Base-by-base conservation (phyloP, 92 coral and sea anemone genomes). In the Porites divaricata region DNA sequence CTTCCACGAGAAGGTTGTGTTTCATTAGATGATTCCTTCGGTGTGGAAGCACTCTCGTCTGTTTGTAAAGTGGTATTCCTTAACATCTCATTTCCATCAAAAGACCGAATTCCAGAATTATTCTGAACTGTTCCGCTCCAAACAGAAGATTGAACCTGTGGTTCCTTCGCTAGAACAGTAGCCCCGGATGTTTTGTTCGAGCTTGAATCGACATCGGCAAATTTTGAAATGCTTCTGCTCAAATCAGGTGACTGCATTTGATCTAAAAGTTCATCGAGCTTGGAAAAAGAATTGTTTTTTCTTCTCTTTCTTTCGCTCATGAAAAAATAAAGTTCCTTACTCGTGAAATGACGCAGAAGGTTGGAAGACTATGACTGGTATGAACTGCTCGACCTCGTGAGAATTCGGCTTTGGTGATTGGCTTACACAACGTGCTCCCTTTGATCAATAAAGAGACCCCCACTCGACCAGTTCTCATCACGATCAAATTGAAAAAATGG, bases 401-500 rank as follows among this genome's bases (percentile, higher is more conserved):
- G 45, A 2, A 35, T 35, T 35, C 4, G 7, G 45, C 5, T 35
- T 35, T 35, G 45, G 45, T 35, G 54, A 24, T 74, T 10, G 22
- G 9, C 64, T 9, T 52, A 52, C 35, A 52, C 64, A 22, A 21
- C 35, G 45, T 35, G 45, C 45, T 35, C 45, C 45, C 45, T 35
- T 35, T 35, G 4, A 35, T 35, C 45, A 35, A 35, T 35, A 35
- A 35, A 4, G 4, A 3, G 45, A 4, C 7, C 45, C 45, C 45
- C 45, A 35, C 7, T 35, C 45, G 45, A 35, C 45, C 45, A 35
- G 45, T 35, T 35, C 45, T 4, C 45, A 6, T 35, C 45, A 35
- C 45, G 45, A 35, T 35, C 45, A 35, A 35, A 35, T 35, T 35
- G 45, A 2, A 35, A 22, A 35, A 23, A 89, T 89, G 93, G 93